Percentiles rank a stretch among this genome's conserved stretches.
Conservation (phyloP, 2,797 vertebrate species). For the Erpetoichthys calabaricus region DNA sequence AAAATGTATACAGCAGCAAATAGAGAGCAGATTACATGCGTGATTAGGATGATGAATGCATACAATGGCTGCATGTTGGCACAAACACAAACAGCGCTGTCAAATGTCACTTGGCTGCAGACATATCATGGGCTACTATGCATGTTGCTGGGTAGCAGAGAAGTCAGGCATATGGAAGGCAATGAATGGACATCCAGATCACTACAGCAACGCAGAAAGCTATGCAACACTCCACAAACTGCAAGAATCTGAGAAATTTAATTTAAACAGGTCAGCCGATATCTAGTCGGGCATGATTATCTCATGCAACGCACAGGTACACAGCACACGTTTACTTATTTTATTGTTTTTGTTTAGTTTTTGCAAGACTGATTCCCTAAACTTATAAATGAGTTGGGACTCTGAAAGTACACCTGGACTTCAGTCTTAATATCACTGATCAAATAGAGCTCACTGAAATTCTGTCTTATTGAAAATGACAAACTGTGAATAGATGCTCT, state of each 20-base stretch:
- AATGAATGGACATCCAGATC: slow-evolving; percentile 23
- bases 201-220: slow-evolving; percentile 19
- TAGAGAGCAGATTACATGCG: slow-evolving; percentile 66
- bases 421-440: too few species aligned
- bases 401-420: too few species aligned
- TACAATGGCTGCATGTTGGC: slow-evolving; percentile 34
- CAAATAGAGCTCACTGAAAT: too few species aligned
- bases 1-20: slow-evolving; percentile 46
- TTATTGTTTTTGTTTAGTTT: not conserved
- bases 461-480: too few species aligned
- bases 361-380: slow-evolving; percentile 4
- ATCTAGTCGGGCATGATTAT: slow-evolving; percentile 9
- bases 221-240: slow-evolving; percentile 26
- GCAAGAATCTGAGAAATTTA: slow-evolving; percentile 16
- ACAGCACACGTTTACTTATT: too few species aligned
- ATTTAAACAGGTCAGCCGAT: slow-evolving; percentile 28
- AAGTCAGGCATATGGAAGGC: slow-evolving; percentile 49
- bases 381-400: too few species aligned
- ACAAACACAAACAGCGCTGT: slow-evolving; percentile 27
- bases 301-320: slow-evolving; percentile 6
- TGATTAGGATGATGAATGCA: slow-evolving; percentile 48
- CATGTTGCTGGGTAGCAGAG: slow-evolving; percentile 33
- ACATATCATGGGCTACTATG: slow-evolving; percentile 30
- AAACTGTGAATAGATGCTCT: too few species aligned
- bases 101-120: slow-evolving; percentile 25